phyloP scores from a whole-genome alignment of 2,113 vertebrate genomes.

The Rhineura floridana region DNA sequence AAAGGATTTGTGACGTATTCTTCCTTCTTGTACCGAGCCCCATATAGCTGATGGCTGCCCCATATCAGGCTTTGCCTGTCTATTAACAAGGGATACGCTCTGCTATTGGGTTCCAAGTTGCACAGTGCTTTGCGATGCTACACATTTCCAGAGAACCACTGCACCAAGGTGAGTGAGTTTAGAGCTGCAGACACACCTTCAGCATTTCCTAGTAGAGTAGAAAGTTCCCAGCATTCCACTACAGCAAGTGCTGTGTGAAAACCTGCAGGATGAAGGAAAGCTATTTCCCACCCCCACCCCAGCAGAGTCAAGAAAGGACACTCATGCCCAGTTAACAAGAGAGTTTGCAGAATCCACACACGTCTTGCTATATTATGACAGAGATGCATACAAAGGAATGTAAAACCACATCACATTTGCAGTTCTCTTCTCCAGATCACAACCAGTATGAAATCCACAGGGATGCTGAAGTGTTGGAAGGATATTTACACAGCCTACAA shows the following conservation, averaged over 20 bases:
- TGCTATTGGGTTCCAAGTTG: not conserved
- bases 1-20: not conserved
- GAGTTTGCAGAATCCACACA: not conserved
- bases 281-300: no score
- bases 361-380: not conserved
- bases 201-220: not conserved
- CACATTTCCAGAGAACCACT: not conserved
- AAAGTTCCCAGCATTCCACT: not conserved
- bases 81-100: not conserved
- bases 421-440: not conserved
- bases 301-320: not conserved
- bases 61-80: not conserved
- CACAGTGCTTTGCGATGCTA: not conserved
- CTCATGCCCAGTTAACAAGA: not conserved
- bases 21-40: not conserved
- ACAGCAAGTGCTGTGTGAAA: no score
- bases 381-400: not conserved
- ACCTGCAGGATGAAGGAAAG: not conserved
- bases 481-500: not conserved
- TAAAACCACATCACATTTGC: not conserved
- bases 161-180: not conserved
- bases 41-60: not conserved
- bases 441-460: not conserved
- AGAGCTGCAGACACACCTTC: not conserved
- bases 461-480: not conserved